A percentile compares a stretch with the other conserved stretches of the same genome.
phyloP scores from a whole-genome alignment of 2,888 invertebrate genomes.

The Hyles lineata region DNA sequence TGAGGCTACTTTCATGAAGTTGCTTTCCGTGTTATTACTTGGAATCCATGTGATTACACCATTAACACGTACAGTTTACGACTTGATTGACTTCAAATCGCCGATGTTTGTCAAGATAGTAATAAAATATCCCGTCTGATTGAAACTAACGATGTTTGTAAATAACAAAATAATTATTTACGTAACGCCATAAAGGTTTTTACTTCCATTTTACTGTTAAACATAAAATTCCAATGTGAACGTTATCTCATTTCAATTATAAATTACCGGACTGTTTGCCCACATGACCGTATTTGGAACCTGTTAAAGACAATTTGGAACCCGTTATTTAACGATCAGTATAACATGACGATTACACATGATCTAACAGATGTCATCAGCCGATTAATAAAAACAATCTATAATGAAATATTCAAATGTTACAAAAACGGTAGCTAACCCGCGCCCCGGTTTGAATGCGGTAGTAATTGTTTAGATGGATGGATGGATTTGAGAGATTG shows the following conservation, averaged over 20 bases:
- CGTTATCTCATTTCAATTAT: conserved; percentile 56
- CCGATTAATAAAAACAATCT: conserved; percentile 53
- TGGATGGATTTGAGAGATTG: no score
- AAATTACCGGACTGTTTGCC: conserved; percentile 51
- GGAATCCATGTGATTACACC: conserved; percentile 50
- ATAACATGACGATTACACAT: conserved; percentile 63
- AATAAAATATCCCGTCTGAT: conserved; percentile 53
- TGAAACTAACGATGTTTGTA: conserved; percentile 56
- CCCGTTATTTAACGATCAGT: conserved; percentile 56
- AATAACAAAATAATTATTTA: conserved; percentile 61
- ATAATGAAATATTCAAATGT: conserved; percentile 44
- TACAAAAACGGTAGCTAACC: no score
- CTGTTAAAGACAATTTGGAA: conserved; percentile 55
- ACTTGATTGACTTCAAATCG: conserved; percentile 58
- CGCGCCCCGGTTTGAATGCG: conserved; percentile 28
- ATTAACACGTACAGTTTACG: conserved; percentile 56
- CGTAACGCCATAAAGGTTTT: conserved; percentile 54
- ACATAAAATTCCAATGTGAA: conserved; percentile 53
- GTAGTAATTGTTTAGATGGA: not conserved
- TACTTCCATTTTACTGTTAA: conserved; percentile 57
- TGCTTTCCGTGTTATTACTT: conserved; percentile 48
- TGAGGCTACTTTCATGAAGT: conserved; percentile 46
- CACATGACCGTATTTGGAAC: conserved; percentile 49
- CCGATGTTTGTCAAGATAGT: conserved; percentile 53
- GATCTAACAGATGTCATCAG: conserved; percentile 45